Conservation (phyloP, 2,797 vertebrate species). For the Chelonia mydas region DNA sequence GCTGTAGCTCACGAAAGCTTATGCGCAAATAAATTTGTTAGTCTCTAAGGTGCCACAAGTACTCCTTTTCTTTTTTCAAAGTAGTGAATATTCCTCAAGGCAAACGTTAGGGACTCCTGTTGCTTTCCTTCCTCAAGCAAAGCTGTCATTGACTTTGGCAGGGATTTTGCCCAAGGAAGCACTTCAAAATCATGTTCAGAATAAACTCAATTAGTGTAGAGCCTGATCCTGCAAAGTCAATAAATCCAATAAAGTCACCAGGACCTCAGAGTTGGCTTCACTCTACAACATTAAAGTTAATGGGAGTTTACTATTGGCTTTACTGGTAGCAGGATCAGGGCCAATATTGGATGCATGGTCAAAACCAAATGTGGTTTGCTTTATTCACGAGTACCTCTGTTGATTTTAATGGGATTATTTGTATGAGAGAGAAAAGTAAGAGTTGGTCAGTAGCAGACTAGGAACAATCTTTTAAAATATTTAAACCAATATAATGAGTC, state of each 20-base stretch:
- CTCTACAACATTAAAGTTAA: slow-evolving; percentile 20
- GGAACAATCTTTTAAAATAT: slow-evolving; percentile 28
- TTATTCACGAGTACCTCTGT: neutral
- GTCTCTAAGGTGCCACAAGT: no score
- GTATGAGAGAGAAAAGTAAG: neutral
- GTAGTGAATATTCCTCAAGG: slow-evolving; percentile 52
- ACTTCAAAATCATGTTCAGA: slow-evolving; percentile 2
- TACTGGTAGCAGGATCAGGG: slow-evolving; percentile 35
- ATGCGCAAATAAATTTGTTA: no score
- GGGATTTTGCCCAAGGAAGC: slow-evolving; percentile 35
- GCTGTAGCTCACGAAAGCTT: no score
- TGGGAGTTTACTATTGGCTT: slow-evolving; percentile 8
- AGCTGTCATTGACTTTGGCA: slow-evolving; percentile 40
- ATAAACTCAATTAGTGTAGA: slow-evolving; percentile 27
- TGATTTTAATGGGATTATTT: slow-evolving; percentile 27
- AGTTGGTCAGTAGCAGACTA: slow-evolving; percentile 2
- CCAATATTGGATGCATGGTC: slow-evolving; percentile 3
- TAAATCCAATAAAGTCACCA: slow-evolving; percentile 14
- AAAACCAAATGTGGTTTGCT: neutral
- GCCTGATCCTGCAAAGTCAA: slow-evolving; percentile 16
- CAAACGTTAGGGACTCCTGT: slow-evolving; percentile 54
- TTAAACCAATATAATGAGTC: neutral
- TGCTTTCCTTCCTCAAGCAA: slow-evolving; percentile 37
- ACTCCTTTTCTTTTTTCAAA: neutral
- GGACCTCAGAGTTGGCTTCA: neutral